phyloP scores from a whole-genome alignment of 1,140 invertebrate genomes.

The Phymorhynchus buccinoides region DNA sequence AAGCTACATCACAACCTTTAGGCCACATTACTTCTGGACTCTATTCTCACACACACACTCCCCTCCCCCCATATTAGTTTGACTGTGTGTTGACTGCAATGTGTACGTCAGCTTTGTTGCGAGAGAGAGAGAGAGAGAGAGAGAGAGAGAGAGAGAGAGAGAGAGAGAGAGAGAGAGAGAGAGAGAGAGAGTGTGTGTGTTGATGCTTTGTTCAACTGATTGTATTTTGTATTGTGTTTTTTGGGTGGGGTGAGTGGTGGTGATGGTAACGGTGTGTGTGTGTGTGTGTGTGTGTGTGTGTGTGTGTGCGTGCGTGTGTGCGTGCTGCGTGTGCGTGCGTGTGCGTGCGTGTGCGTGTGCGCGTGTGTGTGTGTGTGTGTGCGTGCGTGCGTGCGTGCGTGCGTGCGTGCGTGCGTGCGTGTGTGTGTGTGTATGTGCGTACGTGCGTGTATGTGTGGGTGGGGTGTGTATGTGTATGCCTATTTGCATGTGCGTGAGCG shows the following conservation, averaged over 20 bases:
- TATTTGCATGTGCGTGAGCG: too few relatives aligned
- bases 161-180: too few relatives aligned
- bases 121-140: not conserved
- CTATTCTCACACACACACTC: too few relatives aligned
- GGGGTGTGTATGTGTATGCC: not conserved
- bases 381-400: not conserved
- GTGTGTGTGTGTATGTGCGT: conserved; percentile 19
- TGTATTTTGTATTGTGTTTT: too few relatives aligned
- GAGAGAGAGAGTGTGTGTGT: not conserved
- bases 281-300: conserved; percentile 21
- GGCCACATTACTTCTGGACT: too few relatives aligned
- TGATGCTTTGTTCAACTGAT: not conserved
- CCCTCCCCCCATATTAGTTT: too few relatives aligned
- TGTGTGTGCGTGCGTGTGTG: conserved; percentile 4
- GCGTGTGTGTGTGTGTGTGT: not conserved
- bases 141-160: not conserved
- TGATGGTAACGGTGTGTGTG: not conserved
- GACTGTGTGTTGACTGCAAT: too few relatives aligned
- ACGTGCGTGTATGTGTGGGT: not conserved
- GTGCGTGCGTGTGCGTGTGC: not conserved
- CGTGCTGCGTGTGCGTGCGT: not conserved
- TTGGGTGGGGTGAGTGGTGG: too few relatives aligned
- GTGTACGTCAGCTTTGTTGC: too few relatives aligned
- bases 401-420: not conserved
- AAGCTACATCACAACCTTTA: too few relatives aligned